phyloP scores from a whole-genome alignment of 2,797 vertebrate species.

The Neolamprologus multifasciatus region DNA sequence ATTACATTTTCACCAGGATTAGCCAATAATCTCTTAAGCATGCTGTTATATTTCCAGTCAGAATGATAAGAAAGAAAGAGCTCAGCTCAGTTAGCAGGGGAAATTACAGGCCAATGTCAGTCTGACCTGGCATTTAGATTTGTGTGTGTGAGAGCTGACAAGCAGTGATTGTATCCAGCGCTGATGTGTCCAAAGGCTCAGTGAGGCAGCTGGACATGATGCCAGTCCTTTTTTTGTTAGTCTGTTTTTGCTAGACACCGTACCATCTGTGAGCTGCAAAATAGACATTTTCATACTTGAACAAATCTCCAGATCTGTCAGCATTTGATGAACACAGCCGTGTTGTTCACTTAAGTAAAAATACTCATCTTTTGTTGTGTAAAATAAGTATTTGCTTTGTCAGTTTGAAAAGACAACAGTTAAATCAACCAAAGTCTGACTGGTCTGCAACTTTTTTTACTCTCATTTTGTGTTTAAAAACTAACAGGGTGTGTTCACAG shows the following conservation, averaged over 20 bases:
- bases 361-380: background rate
- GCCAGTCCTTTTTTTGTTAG: background rate
- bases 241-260: background rate
- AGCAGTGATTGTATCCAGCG: conserved; percentile 9
- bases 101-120: conserved; percentile 43
- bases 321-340: background rate
- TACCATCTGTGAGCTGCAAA: background rate
- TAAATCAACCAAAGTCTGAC: background rate
- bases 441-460: background rate
- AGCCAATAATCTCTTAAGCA: conserved; percentile 26
- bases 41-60: background rate
- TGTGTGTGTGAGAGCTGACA: conserved; percentile 32
- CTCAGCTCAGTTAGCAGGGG: conserved; percentile 21
- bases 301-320: background rate
- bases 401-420: background rate
- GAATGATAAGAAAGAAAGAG: conserved; percentile 20
- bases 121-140: conserved; percentile 46
- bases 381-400: background rate
- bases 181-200: conserved; percentile 10
- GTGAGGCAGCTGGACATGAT: conserved; percentile 6
- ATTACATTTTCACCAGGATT: conserved; percentile 20
- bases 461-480: background rate
- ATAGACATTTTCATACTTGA: background rate
- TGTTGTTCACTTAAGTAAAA: background rate
- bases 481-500: background rate